phyloP scores from a whole-genome alignment of 2,113 vertebrate species.

The Brachyhypopomus gauderio region DNA sequence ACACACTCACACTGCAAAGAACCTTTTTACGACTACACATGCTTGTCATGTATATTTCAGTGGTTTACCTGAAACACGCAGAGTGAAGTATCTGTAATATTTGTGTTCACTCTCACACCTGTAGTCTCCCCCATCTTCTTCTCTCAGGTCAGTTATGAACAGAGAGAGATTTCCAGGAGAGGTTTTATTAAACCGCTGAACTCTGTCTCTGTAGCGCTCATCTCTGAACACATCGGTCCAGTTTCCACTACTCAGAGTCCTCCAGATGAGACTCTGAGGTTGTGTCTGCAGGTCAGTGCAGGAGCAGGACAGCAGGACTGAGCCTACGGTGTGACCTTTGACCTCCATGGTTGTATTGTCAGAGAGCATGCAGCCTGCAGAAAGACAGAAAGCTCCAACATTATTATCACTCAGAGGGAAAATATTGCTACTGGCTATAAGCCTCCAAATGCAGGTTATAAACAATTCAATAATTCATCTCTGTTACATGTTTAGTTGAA shows the following conservation, averaged over 20 bases:
- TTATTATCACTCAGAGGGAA: background rate
- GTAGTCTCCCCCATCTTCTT: background rate
- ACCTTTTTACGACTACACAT: too few species aligned
- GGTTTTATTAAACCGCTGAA: background rate
- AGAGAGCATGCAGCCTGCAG: background rate
- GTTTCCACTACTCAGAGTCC: background rate
- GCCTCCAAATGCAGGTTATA: too few species aligned
- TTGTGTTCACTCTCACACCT: background rate
- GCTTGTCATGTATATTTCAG: too few species aligned
- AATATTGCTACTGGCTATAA: too few species aligned
- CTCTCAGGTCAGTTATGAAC: background rate
- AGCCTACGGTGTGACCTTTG: background rate
- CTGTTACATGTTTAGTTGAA: too few species aligned
- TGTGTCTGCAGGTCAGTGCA: constrained; percentile 1
- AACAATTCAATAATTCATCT: too few species aligned
- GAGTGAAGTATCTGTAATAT: background rate
- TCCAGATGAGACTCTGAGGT: background rate
- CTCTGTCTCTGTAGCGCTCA: constrained; percentile 12
- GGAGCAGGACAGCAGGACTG: constrained; percentile 28
- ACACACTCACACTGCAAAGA: too few species aligned
- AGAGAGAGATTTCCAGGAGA: constrained; percentile 1
- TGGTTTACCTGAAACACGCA: background rate
- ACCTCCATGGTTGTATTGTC: background rate
- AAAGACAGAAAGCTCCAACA: background rate
- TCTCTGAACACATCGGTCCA: background rate